Base-by-base conservation (phyloP, 2,888 invertebrate genomes). In the Seira musarum region DNA sequence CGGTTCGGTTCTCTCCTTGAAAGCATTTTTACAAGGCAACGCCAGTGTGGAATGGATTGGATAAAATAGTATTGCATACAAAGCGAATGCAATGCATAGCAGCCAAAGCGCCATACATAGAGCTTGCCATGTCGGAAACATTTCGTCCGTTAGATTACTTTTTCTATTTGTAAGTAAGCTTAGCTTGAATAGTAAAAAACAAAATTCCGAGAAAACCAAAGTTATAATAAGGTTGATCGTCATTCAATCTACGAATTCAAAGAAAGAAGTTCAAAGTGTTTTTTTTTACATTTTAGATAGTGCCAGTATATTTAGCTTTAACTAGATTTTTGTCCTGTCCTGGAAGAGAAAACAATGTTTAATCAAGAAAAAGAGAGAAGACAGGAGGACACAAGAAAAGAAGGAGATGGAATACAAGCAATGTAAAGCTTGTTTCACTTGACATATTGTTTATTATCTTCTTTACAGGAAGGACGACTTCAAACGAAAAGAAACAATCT, bases 321-420 rank as follows among this genome's bases (percentile, higher is more conserved):
- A n/a, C n/a, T n/a, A 40, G 6, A 40, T 57, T 57, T 57, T 57
- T 57, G 57, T 57, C 57, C 57, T n/a, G 57, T 57, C 10, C 3
- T 57, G 15, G 57, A 15, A 5, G 40, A 40, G 40, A 40, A 40
- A n/a, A 57, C 8, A 57, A n/a, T n/a, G 17, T n/a, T n/a, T 17
- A 57, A 57, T 57, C 57, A n/a, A 57, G n/a, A 3, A 13, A 40
- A 6, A 13, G 13, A 57, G 57, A n/a, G n/a, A n/a, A 15, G n/a
- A 57, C 57, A n/a, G 57, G 57, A 40, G 40, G 40, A 40, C 13
- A 13, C n/a, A n/a, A 57, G 57, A 57, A 57, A 57, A 57, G 57
- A 57, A 57, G 57, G 13, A 6, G 40, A 40, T 13, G 13, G 40
- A 13, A 40, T n/a, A n/a, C n/a, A n/a, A n/a, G 40, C 40, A 40